Evolutionary conservation across 35 echinoderm and acorn worm species (phyloP), one percentile per base, ranked within the genome.

Genomic region (Strongylocentrotus purpuratus): DNA sequence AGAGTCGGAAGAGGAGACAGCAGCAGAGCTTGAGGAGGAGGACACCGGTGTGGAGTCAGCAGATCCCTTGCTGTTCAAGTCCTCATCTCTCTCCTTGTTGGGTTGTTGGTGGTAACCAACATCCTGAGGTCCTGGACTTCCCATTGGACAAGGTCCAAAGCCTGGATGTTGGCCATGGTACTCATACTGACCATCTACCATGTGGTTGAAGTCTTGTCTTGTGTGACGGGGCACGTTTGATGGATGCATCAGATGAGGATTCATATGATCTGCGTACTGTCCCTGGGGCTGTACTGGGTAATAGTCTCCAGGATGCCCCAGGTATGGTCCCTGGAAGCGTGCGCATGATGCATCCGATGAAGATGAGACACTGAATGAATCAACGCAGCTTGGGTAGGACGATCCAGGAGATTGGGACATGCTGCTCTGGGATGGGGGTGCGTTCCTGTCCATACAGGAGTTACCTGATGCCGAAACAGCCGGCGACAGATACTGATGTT

Each of bases 391-490:
- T 4, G 31, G 94, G 45, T 93, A 93, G 17, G 91, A 93, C 28
- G 48, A 58, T 13, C 45, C 48, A 46, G 91, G 91, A 93, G 91
- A 93, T 9, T 12, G 91, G 46, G 91, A 46, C 48, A 33, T 93
- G 45, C 45, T 32, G n/a, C 46, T 46, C 13, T 31, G 91, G 31
- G 33, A 58, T 13, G 18, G 31, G 25, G 65, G 15, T 22, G 65
- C 65, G 8, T 78, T 78, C 65, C 20, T 78, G 65, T 78, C 20
- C 65, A 78, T 78, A 78, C 28, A 8, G 20, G 65, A n/a, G 65
- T 78, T n/a, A 78, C 65, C 65, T 5, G 65, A 22, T 78, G 22
- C 8, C n/a, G 65, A n/a, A 78, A 78, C 65, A 1, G 65, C 65
- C 7, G 65, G 65, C 20, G 61, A 70, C 61, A 70, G 61, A 28